Evolutionary conservation across 92 coral and sea anemone genomes (phyloP), one percentile per base, ranked within the genome.

Genomic region (Siderastrea radians): DNA sequence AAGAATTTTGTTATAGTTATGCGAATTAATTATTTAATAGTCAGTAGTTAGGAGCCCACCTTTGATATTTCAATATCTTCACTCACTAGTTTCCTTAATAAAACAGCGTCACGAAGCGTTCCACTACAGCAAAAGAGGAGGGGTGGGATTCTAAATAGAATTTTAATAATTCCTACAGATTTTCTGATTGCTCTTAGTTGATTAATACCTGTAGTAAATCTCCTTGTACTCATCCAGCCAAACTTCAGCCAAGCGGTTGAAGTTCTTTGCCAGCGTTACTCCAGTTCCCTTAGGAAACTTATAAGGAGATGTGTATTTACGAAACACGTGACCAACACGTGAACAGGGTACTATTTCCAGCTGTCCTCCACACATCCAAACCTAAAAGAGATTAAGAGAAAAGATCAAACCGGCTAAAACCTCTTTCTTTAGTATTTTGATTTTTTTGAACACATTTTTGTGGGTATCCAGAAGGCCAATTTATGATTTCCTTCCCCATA

Each of bases 321-420:
- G 96, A 73, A 95, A 95, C 93, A 95, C 98, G 92, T 95, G 98
- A 75, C 98, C 98, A 50, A 95, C 98, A 62, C 98, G 94, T 86
- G 98, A 95, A 50, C 98, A 95, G 16, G 98, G 98, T 15, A 95
- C 92, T 45, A 95, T 95, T 47, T 95, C 98, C 44, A 95, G 67
- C 50, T 95, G 96, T 26, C 98, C 98, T 1, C 98, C 98, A 51
- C 98, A 95, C 98, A 95, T 95, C 98, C 98, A 95, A 43, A 95
- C 88, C 98, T 95, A 68, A 60, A 53, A 13, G 44, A n/a, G 5
- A 59, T 73, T 53, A 1, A 6, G 49, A 52, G 53, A 74, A 9
- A n/a, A 52, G 38, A 26, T 26, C 38, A 26, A 26, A 26, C 38
- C 38, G 38, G 38, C 38, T 26, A 26, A 26, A 26, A 26, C 38